Evolutionary conservation across 2,113 vertebrate species (phyloP).

Genomic region (Chloebia gouldiae): DNA sequence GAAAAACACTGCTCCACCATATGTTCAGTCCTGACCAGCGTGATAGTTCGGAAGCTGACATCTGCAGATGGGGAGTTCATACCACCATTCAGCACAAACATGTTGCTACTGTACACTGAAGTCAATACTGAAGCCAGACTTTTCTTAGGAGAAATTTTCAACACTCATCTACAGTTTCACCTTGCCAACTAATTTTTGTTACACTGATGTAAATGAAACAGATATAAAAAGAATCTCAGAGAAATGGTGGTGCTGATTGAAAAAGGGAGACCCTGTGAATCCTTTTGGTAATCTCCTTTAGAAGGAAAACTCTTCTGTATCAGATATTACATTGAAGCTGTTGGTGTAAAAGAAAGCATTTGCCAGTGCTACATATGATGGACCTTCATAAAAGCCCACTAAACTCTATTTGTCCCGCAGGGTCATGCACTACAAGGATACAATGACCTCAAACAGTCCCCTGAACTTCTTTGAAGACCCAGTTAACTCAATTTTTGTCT

Average conservation of each 20-base stretch:
- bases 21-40: conserved; percentile 41
- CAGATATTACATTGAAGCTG: background rate
- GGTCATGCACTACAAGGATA: background rate
- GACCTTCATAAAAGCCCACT: background rate
- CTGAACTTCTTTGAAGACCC: background rate
- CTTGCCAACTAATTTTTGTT: background rate
- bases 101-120: background rate
- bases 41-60: conserved; percentile 24
- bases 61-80: conserved; percentile 30
- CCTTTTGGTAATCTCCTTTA: background rate
- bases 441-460: background rate
- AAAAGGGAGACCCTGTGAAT: background rate
- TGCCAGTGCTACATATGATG: background rate
- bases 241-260: rapidly evolving
- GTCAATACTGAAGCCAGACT: conserved; percentile 13
- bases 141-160: conserved; percentile 19
- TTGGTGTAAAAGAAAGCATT: background rate
- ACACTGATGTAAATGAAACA: background rate
- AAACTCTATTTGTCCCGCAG: background rate
- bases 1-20: conserved; percentile 32
- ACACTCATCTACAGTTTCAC: background rate
- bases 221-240: background rate
- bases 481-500: background rate
- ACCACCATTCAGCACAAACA: background rate
- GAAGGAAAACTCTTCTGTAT: background rate